These are phyloP conservation scores for Dendroctonus valens DNA, from an alignment of 1,140 invertebrate genomes.

Conservation along the genomic window DNA sequence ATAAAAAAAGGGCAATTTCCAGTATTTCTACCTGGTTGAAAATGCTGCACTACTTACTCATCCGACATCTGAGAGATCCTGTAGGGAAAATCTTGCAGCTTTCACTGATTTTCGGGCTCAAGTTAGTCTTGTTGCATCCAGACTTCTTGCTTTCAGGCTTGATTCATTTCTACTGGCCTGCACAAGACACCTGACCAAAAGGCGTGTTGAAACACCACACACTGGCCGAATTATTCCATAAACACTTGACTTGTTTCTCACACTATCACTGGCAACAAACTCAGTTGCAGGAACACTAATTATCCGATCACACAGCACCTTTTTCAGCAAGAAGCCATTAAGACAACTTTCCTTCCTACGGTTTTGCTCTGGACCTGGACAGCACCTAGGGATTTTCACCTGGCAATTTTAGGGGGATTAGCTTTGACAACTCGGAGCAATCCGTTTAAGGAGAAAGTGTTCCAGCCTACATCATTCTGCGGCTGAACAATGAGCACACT, in stretches of 20 bases:
- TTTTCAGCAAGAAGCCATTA: constrained; percentile 34
- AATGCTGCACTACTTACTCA: too few relatives aligned
- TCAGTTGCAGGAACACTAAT: constrained; percentile 6
- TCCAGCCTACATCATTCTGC: too few relatives aligned
- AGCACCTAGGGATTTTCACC: constrained; percentile 30
- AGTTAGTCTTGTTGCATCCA: not conserved
- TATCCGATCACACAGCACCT: constrained; percentile 24
- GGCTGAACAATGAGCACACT: too few relatives aligned
- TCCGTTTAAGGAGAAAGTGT: too few relatives aligned
- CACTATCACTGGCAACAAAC: not conserved
- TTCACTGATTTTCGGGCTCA: too few relatives aligned
- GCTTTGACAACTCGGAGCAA: constrained; percentile 9
- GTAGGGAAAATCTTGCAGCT: too few relatives aligned
- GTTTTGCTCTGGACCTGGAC: constrained; percentile 24
- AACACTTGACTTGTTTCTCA: constrained; percentile 11
- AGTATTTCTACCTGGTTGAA: too few relatives aligned
- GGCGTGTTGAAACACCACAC: constrained; percentile 21
- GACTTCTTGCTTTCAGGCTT: constrained; percentile 21
- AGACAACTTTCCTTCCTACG: constrained; percentile 30
- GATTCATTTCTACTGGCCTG: constrained; percentile 7
- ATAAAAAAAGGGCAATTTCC: too few relatives aligned
- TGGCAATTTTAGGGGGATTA: constrained; percentile 26
- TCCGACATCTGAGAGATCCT: too few relatives aligned
- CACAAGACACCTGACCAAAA: constrained; percentile 26
- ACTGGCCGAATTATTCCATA: constrained; percentile 13